Evolutionary conservation across 2,888 invertebrate species (phyloP), one percentile per base, ranked within the genome.

Genomic region (Suillia variegata): DNA sequence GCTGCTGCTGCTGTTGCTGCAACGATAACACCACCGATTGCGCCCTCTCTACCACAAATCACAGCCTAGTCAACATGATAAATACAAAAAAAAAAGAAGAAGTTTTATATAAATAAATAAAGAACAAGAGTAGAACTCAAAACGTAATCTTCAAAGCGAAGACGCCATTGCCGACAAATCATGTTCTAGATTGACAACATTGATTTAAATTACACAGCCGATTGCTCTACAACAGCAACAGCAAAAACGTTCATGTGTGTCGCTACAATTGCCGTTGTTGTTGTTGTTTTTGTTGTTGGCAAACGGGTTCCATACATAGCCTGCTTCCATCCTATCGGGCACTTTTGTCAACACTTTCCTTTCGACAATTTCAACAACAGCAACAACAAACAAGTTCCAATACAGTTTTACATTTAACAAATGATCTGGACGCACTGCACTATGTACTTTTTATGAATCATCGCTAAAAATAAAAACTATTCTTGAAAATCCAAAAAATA

Each of bases 161-260:
- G 65, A 70, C 75, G 73, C 68, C 74, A 72, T 75, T 75, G 71
- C 67, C 70, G 71, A 72, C 69, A 74, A 76, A 74, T 76, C 74
- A 74, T 74, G 77, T 72, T 75, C 75, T 68, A 73, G 78, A 77
- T 78, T 77, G 77, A 77, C 77, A 77, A 75, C 74, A 72, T 71
- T 76, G 78, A 77, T 77, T 78, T 75, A 73, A 76, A 76, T 76
- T 76, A 75, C 74, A 76, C 69, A 73, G 70, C 64, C 73, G 67
- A 74, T 73, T 74, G 72, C 69, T 70, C 66, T 57, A 63, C 68
- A 71, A 65, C 66, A 62, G 54, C 59, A 64, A 61, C 66, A 54
- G 49, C 59, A 62, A 55, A 64, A 55, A 56, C 49, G 52, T 31
- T 8, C 51, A 18, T 26, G 26, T 26, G 59, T 58, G 38, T 49